Base-by-base conservation (phyloP, 2,113 vertebrate species). In the Varanus komodoensis region DNA sequence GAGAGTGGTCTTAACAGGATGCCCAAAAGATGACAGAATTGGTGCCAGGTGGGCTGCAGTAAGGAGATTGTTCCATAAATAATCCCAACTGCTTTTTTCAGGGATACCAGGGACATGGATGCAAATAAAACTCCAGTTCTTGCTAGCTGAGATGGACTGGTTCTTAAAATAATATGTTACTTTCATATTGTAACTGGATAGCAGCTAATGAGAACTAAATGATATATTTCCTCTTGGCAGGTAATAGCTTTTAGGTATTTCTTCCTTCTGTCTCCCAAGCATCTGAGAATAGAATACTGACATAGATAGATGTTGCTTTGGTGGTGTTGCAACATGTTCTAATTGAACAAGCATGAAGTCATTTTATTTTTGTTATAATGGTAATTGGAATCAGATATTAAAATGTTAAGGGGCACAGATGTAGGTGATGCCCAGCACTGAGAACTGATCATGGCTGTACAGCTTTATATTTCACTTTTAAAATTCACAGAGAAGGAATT, bases 331-430 rank as follows among this genome's bases (percentile, higher is more conserved):
- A 88, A 1, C 52, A 82, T 34, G 32, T 84, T 78, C 38, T 77
- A 50, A 84, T 1, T 84, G 44, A 54, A 44, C 19, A 27, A 82
- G 8, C 15, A 12, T 79, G 84, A 50, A 2, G 48, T 44, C 67
- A 84, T 92, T 84, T 78, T n/a, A 61, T 90, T 50, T 87, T 52
- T 77, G 83, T 84, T 89, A 50, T n/a, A 90, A 50, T n/a, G 57
- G 21, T 74, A 57, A 23, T 68, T 27, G 32, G 15, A 84, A 94
- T 11, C n/a, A 79, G 79, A 57, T 75, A 32, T 8, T 48, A 32
- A 78, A 87, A 38, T 67, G n/a, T 34, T 61, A 88, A 54, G 77
- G 19, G 68, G 84, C 64, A 27, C 48, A 92, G 75, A 81, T 87
- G 77, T 32, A 61, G 38, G 57, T 71, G 17, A 12, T 29, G 19